Conservation (phyloP, 2,888 invertebrate genomes). For the Abscondita cerata region DNA sequence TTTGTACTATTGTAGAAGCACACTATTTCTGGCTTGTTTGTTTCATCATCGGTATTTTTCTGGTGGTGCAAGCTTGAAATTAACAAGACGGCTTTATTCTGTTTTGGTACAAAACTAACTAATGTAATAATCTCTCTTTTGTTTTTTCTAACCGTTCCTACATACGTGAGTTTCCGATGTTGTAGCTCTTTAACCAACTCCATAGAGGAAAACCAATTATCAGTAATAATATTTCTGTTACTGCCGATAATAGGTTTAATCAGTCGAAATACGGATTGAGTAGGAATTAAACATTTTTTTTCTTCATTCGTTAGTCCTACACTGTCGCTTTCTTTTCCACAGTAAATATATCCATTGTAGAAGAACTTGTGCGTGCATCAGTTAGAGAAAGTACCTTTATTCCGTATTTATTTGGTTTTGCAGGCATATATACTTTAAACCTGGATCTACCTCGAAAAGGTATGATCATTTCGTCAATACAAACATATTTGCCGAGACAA, state of each 20-base stretch:
- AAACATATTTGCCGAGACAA: no score
- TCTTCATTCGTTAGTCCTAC: no score
- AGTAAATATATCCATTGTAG: slow-evolving; percentile 3
- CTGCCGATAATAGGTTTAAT: background rate
- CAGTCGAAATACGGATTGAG: background rate
- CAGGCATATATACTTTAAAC: no score
- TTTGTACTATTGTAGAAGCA: no score
- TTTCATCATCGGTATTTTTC: no score
- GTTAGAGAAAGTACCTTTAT: no score
- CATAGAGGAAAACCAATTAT: slow-evolving; percentile 4
- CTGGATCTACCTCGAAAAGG: no score
- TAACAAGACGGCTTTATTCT: slow-evolving; percentile 4
- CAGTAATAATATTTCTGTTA: background rate
- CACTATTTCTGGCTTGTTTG: no score
- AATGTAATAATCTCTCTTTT: background rate
- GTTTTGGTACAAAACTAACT: slow-evolving; percentile 1
- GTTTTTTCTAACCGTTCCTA: background rate
- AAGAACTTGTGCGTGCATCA: no score
- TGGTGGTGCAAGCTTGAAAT: no score
- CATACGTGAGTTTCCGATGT: background rate
- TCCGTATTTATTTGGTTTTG: no score
- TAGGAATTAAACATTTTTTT: slow-evolving; percentile 1
- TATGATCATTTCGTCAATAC: no score
- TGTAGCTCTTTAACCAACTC: background rate
- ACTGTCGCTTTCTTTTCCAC: background rate